Evolutionary conservation across 2,888 invertebrate genomes (phyloP), one percentile per base, ranked within the genome.

Genomic region (Oscheius sp.): DNA sequence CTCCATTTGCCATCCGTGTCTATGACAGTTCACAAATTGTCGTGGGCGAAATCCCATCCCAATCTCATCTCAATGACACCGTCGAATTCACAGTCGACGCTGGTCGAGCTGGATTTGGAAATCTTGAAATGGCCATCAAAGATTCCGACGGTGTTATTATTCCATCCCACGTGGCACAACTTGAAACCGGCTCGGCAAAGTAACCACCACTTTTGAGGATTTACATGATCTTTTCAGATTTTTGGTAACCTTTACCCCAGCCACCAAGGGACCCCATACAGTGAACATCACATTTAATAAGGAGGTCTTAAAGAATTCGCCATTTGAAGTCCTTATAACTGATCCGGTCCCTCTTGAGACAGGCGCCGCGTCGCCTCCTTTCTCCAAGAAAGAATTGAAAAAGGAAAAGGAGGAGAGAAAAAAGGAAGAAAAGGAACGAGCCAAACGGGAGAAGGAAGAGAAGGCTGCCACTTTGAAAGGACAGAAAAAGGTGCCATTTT

Each of bases 211-310:
- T n/a, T 52, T 66, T 43, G 13, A 49, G 12, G 21, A n/a, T n/a
- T n/a, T n/a, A n/a, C n/a, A n/a, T n/a, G n/a, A n/a, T n/a, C n/a
- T n/a, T n/a, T n/a, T n/a, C 69, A 69, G 69, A 23, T 72, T 98
- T 90, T 93, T 95, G 78, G 98, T 98, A 74, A 95, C 96, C 85
- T 99, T 98, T 90, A 93, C 95, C 78, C 97, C 98, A 68, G 93
- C 95, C 41, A 95, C 95, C 89, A 93, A 95, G 45, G 95, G 95
- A 89, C 94, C 95, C 89, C 97, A 98, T 90, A 93, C 94, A 76
- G 95, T 98, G 85, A 95, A 95, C 91, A 96, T 99, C 77, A 95
- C 95, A 75, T 99, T 99, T 90, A 99, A 98, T 90, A 95, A 96
- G 90, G 93, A 94, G 89, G 91, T 91, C 84, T 91, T 89, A 53